Conservation (phyloP, 2,797 vertebrate genomes). For the Alauda arvensis region DNA sequence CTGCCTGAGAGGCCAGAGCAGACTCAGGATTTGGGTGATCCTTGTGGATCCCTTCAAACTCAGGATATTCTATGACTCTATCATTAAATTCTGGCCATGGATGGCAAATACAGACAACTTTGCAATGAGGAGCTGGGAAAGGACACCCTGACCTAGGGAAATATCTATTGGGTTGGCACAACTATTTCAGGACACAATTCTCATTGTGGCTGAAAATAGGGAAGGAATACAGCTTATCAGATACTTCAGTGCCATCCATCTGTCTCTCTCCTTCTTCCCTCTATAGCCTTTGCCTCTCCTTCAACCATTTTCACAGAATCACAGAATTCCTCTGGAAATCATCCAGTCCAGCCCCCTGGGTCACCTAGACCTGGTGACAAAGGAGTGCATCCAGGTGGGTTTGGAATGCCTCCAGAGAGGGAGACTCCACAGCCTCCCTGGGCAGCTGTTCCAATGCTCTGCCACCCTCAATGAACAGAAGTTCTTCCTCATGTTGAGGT, state of each 20-base stretch:
- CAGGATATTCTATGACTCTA: background rate
- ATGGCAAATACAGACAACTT: background rate
- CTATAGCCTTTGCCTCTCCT: background rate
- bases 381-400: background rate
- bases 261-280: background rate
- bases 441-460: background rate
- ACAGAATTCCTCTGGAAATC: background rate
- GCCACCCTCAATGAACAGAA: background rate
- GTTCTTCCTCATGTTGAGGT: background rate
- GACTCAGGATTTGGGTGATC: background rate
- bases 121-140: background rate
- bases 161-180: background rate
- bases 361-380: background rate
- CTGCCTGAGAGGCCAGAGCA: background rate
- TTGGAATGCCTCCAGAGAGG: background rate
- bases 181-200: background rate
- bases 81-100: background rate
- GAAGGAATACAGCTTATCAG: background rate
- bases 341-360: background rate
- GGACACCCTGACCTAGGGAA: background rate
- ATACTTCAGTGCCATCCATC: background rate
- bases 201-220: background rate
- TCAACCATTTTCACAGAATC: background rate
- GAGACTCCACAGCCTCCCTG: background rate
- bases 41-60: background rate